Evolutionary conservation across 2,797 vertebrate genomes (phyloP).

Genomic region (Scolopax bukidnonensis): DNA sequence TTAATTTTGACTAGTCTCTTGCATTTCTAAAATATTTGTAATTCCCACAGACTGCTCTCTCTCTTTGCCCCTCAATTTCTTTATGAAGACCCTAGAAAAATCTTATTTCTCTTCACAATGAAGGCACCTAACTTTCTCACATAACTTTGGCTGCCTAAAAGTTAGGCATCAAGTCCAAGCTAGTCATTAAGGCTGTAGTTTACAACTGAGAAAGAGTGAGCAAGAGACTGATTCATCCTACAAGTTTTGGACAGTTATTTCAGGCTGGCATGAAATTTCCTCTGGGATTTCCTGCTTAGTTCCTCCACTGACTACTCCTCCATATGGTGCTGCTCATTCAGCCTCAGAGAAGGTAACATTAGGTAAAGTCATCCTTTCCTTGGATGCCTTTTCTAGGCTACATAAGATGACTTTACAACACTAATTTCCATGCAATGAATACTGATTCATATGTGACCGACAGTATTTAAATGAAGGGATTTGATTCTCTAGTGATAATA

Average conservation of each 20-base stretch:
- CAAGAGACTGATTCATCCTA: not conserved
- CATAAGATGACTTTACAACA: not conserved
- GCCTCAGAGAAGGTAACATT: not conserved
- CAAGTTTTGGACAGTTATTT: constrained; percentile 4
- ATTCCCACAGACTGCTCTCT: not conserved
- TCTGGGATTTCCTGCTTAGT: constrained; percentile 2
- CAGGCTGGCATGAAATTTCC: not conserved
- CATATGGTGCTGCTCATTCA: not conserved
- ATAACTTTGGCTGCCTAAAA: not conserved
- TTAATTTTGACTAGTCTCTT: not conserved
- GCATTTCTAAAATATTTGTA: not conserved
- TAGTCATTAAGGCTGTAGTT: not conserved
- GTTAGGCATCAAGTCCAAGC: not conserved
- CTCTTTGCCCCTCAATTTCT: not conserved
- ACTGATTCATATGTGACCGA: not conserved
- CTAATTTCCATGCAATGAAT: not conserved
- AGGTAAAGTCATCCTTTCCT: not conserved
- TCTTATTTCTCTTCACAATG: not conserved
- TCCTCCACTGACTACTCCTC: not conserved
- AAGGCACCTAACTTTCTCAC: not conserved
- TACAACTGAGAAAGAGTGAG: not conserved
- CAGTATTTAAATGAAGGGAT: not conserved
- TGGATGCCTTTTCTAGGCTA: not conserved
- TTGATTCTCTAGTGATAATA: not conserved
- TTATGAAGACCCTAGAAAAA: not conserved